These are phyloP conservation scores for Boulengeromyrus knoepffleri DNA, from an alignment of 2,113 vertebrate genomes.

Conservation along the genomic window DNA sequence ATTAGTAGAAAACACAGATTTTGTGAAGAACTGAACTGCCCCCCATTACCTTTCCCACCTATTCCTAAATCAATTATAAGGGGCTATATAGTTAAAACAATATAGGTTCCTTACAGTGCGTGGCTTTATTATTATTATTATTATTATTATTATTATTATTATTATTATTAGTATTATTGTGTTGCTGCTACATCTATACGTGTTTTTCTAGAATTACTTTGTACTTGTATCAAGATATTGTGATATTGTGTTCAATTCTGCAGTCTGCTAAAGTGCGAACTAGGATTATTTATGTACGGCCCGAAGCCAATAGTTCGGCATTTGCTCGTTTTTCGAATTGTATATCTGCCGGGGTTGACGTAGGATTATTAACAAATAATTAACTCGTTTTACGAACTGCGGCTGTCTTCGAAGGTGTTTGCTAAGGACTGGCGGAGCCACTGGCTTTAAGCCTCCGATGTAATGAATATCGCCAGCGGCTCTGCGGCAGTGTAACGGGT, in stretches of 20 bases:
- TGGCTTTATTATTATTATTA: not conserved
- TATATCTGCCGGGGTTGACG: not conserved
- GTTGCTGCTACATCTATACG: not conserved
- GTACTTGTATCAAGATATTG: not conserved
- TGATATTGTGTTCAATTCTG: not conserved
- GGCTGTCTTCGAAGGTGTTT: not conserved
- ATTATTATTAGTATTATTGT: not conserved
- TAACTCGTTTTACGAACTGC: not conserved
- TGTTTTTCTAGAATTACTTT: not conserved
- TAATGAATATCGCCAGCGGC: not conserved
- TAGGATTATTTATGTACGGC: not conserved
- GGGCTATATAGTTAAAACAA: not conserved
- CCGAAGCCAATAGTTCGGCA: not conserved
- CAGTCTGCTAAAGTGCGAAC: not conserved
- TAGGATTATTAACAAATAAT: not conserved
- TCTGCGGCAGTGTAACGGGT: not conserved
- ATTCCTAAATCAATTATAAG: constrained; percentile 7
- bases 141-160: not conserved
- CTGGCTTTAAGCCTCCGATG: not conserved
- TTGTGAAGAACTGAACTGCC: not conserved
- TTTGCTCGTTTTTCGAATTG: not conserved
- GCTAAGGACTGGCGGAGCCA: not conserved
- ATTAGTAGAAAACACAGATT: not conserved
- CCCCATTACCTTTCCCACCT: not conserved
- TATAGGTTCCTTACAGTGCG: not conserved